phyloP scores from a whole-genome alignment of 1,140 invertebrate species.

The Mercenaria mercenaria region DNA sequence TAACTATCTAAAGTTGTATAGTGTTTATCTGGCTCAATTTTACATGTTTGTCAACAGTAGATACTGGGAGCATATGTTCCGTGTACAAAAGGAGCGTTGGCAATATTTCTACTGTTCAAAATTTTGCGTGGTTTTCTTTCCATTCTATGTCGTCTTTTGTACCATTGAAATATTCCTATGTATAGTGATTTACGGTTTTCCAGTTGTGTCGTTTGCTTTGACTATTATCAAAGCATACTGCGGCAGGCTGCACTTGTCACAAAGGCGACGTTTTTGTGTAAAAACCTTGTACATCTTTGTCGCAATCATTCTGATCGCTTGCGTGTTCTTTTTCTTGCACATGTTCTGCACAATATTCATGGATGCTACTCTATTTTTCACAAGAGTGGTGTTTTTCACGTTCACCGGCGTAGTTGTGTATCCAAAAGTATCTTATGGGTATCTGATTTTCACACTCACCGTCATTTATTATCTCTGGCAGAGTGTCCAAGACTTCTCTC shows the following conservation, averaged over 20 bases:
- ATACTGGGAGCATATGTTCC: slow-evolving; percentile 14
- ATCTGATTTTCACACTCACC: slow-evolving; percentile 24
- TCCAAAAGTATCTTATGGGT: slow-evolving; percentile 31
- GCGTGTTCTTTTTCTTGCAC: slow-evolving; percentile 3
- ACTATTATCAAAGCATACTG: slow-evolving; percentile 9
- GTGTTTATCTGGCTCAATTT: background rate
- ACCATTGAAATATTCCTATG: background rate
- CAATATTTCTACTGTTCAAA: background rate
- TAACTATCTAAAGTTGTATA: background rate
- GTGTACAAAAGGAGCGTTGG: slow-evolving; percentile 1
- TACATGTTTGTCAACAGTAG: slow-evolving; percentile 17
- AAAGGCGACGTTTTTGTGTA: background rate
- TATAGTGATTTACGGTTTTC: background rate
- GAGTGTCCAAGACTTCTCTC: background rate
- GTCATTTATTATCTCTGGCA: slow-evolving; percentile 33
- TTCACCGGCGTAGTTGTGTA: slow-evolving; percentile 7
- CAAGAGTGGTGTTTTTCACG: slow-evolving; percentile 12
- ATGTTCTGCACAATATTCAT: slow-evolving; percentile 19
- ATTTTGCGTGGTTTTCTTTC: background rate
- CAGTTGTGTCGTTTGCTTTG: background rate
- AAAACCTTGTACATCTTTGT: background rate
- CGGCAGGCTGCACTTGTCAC: background rate
- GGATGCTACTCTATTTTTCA: slow-evolving; percentile 28
- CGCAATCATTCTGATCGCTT: background rate
- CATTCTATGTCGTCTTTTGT: slow-evolving; percentile 11